A percentile compares a stretch with the other conserved stretches of the same genome.
Evolutionary conservation across 2,113 vertebrate genomes (phyloP).

Genomic region (Panthera tigris): DNA sequence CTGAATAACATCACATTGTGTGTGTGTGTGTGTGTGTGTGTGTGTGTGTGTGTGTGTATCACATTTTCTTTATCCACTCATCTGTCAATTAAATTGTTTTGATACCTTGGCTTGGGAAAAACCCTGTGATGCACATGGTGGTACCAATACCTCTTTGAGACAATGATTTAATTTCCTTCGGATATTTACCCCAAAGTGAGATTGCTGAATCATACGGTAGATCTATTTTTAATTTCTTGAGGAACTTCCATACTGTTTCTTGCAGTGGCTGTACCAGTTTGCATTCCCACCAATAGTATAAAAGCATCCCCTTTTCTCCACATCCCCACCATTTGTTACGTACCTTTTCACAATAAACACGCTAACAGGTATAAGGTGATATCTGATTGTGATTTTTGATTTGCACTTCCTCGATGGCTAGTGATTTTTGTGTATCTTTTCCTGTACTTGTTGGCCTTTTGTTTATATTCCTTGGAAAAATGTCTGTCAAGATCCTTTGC

Average conservation of each 20-base stretch:
- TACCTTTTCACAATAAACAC: neutral
- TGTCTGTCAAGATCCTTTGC: neutral
- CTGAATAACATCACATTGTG: neutral
- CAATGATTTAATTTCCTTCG: neutral
- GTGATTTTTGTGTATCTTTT: neutral
- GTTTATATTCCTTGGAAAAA: neutral
- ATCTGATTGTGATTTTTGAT: neutral
- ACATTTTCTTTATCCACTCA: neutral
- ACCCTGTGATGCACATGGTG: neutral
- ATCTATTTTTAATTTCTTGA: neutral
- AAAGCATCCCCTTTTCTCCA: neutral
- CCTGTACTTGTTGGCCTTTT: neutral
- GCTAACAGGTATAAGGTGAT: neutral
- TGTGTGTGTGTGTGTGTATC: too few relatives aligned
- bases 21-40: too few relatives aligned
- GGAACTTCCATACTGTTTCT: neutral
- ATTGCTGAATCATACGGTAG: neutral
- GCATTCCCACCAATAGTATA: neutral
- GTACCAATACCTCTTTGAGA: neutral
- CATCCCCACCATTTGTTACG: neutral
- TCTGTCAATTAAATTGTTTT: neutral
- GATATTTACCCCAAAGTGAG: neutral
- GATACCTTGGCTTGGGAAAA: neutral
- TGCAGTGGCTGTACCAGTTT: neutral
- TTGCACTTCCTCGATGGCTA: neutral